Conservation (phyloP, 2,888 invertebrate genomes). For the Drosophila dives region DNA sequence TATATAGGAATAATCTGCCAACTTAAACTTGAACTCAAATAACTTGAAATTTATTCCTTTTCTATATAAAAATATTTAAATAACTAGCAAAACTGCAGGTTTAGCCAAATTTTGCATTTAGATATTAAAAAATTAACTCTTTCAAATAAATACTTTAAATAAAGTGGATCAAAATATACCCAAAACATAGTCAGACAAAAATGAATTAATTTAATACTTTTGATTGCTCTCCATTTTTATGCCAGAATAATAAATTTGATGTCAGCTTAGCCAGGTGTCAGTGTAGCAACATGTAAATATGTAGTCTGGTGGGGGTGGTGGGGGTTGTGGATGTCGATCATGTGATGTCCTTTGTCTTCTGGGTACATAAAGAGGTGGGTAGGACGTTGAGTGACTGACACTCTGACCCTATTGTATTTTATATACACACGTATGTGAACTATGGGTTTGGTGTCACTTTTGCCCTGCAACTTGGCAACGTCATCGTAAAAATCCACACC, state of each 20-base stretch:
- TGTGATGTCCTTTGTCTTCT: constrained; percentile 20
- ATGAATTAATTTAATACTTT: not conserved
- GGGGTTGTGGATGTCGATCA: not conserved
- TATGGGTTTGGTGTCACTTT: constrained; percentile 51
- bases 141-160: not conserved
- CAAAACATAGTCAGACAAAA: not conserved
- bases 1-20: not conserved
- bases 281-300: not conserved
- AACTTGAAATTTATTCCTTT: not conserved
- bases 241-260: not conserved
- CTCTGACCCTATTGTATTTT: constrained; percentile 26
- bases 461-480: constrained; percentile 60
- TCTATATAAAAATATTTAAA: not conserved
- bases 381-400: constrained; percentile 18
- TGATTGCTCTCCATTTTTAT: not conserved
- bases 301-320: not conserved
- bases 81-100: not conserved
- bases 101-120: not conserved
- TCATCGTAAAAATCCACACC: constrained; percentile 44
- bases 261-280: constrained; percentile 19
- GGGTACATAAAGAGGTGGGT: constrained; percentile 28
- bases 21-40: not conserved
- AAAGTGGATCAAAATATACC: not conserved
- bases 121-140: not conserved
- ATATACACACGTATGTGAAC: constrained; percentile 9